These are phyloP conservation scores for Netelia fuscicornis DNA, from an alignment of 2,888 invertebrate genomes.

Conservation along the genomic window DNA sequence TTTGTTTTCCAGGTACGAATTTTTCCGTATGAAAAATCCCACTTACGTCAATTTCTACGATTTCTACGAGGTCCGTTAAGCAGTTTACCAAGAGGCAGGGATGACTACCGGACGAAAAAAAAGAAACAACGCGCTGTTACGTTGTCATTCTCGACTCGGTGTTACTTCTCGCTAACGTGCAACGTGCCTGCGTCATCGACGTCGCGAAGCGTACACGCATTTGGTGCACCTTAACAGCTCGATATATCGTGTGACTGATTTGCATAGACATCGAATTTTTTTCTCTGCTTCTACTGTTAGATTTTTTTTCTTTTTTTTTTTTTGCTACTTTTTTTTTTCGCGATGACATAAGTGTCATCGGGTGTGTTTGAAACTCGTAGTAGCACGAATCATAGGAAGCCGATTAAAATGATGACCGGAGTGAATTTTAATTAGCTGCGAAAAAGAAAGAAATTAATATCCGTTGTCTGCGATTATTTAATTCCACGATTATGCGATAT, in stretches of 20 bases:
- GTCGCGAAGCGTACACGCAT: background rate
- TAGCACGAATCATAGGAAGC: background rate
- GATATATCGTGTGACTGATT: constrained; percentile 1
- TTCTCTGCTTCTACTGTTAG: background rate
- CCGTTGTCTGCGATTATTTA: too few relatives aligned
- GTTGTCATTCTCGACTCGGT: constrained; percentile 3
- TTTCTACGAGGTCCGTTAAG: constrained; percentile 25
- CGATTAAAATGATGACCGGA: background rate
- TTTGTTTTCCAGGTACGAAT: constrained; percentile 18
- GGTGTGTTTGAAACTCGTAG: background rate
- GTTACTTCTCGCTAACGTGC: background rate
- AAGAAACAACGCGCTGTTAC: constrained; percentile 18
- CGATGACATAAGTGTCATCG: constrained; percentile 33
- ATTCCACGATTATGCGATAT: too few relatives aligned
- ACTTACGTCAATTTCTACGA: constrained; percentile 48
- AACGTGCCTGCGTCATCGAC: constrained; percentile 18
- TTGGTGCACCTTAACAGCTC: background rate
- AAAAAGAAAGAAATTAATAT: too few relatives aligned
- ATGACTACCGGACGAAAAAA: constrained; percentile 34
- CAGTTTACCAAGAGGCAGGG: constrained; percentile 34
- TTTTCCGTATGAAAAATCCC: background rate
- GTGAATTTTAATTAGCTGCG: background rate
- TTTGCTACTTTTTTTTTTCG: background rate
- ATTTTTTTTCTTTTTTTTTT: background rate
- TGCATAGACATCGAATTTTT: constrained; percentile 28